phyloP scores from a whole-genome alignment of 2,797 vertebrate genomes.

The Sebastes kiyomatsui region DNA sequence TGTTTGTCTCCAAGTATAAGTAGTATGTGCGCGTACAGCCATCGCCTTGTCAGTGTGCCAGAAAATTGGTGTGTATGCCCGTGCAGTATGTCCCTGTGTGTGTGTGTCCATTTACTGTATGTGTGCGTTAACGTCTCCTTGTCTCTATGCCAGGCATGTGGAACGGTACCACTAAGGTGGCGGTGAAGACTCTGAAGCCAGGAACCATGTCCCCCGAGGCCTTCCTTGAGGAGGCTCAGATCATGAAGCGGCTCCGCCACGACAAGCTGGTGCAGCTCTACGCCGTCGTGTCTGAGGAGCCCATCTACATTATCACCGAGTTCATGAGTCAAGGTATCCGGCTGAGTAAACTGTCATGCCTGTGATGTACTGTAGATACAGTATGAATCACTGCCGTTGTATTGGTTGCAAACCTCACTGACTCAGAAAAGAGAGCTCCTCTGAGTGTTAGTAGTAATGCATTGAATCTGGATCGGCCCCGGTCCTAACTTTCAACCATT shows the following conservation, averaged over 20 bases:
- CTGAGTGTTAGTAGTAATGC: background rate
- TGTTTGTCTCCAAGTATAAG: slow-evolving; percentile 4
- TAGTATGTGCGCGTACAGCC: background rate
- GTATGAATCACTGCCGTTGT: slow-evolving; percentile 7
- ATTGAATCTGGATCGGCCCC: background rate
- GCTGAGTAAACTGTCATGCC: slow-evolving; percentile 21
- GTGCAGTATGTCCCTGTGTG: background rate
- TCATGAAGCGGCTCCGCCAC: slow-evolving; percentile 97
- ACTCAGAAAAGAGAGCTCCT: background rate
- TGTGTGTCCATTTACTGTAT: background rate
- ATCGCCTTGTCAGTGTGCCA: slow-evolving; percentile 6
- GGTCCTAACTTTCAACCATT: background rate
- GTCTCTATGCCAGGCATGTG: slow-evolving; percentile 88
- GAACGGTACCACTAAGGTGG: slow-evolving; percentile 96
- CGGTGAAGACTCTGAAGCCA: slow-evolving; percentile 96
- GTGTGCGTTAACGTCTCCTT: slow-evolving; percentile 35
- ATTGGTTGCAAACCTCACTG: background rate
- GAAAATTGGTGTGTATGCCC: background rate
- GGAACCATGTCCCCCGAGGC: slow-evolving; percentile 98
- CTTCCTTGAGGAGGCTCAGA: slow-evolving; percentile 97
- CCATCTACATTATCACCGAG: slow-evolving; percentile 98
- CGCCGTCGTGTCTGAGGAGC: slow-evolving; percentile 96
- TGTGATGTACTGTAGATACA: slow-evolving; percentile 25
- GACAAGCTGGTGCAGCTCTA: slow-evolving; percentile 99
- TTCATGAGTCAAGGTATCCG: slow-evolving; percentile 94